Conservation (phyloP, 2,113 vertebrate genomes). For the Beaufortia kweichowensis region DNA sequence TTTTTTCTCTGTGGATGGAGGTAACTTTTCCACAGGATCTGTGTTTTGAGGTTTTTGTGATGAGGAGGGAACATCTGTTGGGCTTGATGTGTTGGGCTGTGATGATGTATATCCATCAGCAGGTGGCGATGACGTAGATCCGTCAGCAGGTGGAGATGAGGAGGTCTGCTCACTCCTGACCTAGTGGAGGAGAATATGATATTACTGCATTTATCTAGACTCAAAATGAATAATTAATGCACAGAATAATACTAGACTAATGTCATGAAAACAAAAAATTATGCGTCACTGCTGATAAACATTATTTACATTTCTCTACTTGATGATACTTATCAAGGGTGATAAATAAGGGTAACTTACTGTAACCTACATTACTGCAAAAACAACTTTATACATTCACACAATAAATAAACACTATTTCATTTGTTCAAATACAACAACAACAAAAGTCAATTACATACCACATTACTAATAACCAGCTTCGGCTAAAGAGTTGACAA, state of each 20-base stretch:
- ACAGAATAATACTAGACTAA: background rate
- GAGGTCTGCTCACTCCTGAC: constrained; percentile 37
- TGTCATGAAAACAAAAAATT: background rate
- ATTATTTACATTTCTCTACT: background rate
- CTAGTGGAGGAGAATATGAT: constrained; percentile 23
- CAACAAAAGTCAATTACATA: background rate
- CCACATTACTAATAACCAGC: background rate
- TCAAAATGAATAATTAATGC: background rate
- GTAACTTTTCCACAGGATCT: background rate
- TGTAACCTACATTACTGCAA: background rate
- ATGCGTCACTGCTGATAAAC: background rate
- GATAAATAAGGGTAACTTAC: background rate
- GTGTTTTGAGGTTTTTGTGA: constrained; percentile 10
- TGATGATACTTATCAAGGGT: background rate
- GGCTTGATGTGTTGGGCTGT: background rate
- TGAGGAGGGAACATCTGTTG: constrained; percentile 21
- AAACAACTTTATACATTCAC: too few relatives aligned
- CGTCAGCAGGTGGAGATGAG: constrained; percentile 38
- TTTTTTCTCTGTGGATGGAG: background rate
- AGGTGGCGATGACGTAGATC: background rate
- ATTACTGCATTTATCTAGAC: too few relatives aligned
- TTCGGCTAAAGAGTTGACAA: background rate
- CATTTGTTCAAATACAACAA: background rate
- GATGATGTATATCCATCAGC: background rate
- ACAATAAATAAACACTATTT: too few relatives aligned